phyloP scores from a whole-genome alignment of 2,888 invertebrate genomes.

The Melieria crassipennis region DNA sequence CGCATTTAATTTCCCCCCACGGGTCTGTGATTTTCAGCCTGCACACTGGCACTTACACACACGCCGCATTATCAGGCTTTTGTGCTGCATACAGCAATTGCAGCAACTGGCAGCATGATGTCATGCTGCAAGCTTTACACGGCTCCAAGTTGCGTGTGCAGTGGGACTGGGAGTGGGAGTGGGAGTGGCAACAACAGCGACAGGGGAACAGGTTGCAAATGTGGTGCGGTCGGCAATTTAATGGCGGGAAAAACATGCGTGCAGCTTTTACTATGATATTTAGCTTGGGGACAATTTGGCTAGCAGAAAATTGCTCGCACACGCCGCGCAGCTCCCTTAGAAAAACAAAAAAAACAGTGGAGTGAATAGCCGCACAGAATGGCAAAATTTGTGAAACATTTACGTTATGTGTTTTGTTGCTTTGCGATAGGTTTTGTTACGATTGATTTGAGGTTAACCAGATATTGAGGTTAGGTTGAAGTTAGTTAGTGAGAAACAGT shows the following conservation, averaged over 20 bases:
- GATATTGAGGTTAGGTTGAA: too few species aligned
- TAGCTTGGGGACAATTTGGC: constrained; percentile 20
- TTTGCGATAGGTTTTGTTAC: too few species aligned
- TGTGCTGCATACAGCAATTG: constrained; percentile 11
- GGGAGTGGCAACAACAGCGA: neutral
- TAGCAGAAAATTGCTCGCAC: neutral
- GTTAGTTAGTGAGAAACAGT: too few species aligned
- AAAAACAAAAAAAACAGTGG: too few species aligned
- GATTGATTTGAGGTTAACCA: too few species aligned
- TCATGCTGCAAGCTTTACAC: neutral
- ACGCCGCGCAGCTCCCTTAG: too few species aligned
- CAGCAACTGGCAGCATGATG: constrained; percentile 5
- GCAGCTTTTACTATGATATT: constrained; percentile 44
- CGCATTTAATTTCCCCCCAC: neutral
- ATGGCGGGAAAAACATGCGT: constrained; percentile 16
- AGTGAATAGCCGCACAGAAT: too few species aligned
- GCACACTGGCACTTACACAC: neutral
- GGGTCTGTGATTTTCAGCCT: neutral
- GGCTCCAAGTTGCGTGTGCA: neutral
- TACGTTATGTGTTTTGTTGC: too few species aligned
- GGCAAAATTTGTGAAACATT: too few species aligned
- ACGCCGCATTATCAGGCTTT: neutral
- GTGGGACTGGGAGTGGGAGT: neutral
- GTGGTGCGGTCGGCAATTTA: neutral
- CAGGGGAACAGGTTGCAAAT: neutral